Evolutionary conservation across 2,888 invertebrate species (phyloP).

Genomic region (Odontocolon sp.): DNA sequence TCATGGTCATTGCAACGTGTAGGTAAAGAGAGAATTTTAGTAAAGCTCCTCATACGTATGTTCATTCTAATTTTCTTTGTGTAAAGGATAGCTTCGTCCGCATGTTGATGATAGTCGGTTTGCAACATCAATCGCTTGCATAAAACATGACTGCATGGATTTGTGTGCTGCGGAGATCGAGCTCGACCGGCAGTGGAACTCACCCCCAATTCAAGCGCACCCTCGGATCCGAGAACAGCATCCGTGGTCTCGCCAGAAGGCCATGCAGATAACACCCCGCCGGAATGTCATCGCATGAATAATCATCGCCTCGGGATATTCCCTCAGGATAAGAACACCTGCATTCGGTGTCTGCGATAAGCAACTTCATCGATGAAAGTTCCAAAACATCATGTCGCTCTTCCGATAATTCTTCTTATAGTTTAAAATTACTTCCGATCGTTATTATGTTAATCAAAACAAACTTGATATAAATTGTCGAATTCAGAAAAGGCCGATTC

Average conservation of each 20-base stretch:
- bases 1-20: too few relatives aligned
- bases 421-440: too few relatives aligned
- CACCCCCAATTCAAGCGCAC: constrained; percentile 34
- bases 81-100: neutral
- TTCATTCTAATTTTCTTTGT: neutral
- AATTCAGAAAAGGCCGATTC: too few relatives aligned
- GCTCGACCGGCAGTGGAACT: constrained; percentile 42
- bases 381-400: too few relatives aligned
- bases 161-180: constrained; percentile 15
- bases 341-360: constrained; percentile 13
- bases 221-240: constrained; percentile 17
- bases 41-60: too few relatives aligned
- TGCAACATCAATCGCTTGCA: constrained; percentile 68
- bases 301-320: constrained; percentile 63
- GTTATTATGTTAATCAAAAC: too few relatives aligned
- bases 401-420: too few relatives aligned
- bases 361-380: constrained; percentile 2
- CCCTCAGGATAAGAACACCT: constrained; percentile 36
- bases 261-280: constrained; percentile 58
- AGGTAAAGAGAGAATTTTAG: too few relatives aligned
- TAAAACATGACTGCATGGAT: constrained; percentile 60
- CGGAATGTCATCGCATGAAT: constrained; percentile 65
- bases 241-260: neutral
- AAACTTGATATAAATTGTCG: too few relatives aligned
- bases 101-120: neutral